Conservation (phyloP, 2,797 vertebrate genomes). For the Microctenopoma steveboyesi region DNA sequence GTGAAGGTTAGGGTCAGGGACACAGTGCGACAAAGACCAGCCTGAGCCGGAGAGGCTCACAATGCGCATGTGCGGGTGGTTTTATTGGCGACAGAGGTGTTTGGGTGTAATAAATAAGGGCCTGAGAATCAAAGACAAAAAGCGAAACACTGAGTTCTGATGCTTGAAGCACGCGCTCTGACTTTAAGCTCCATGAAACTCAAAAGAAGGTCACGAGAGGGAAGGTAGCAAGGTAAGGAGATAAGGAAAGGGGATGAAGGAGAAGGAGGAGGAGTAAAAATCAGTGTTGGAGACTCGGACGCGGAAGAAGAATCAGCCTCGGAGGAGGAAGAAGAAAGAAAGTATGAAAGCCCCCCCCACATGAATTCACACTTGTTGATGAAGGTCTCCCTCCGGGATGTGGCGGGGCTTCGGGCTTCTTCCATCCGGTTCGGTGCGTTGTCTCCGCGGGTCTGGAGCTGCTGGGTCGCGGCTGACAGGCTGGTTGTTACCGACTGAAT, state of each 20-base stretch:
- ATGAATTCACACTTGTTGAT: conserved; percentile 62
- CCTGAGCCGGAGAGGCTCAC: too few relatives aligned
- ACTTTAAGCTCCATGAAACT: neutral
- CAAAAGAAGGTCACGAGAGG: neutral
- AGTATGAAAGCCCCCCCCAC: conserved; percentile 6
- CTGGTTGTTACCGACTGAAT: conserved; percentile 2
- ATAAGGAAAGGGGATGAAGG: neutral
- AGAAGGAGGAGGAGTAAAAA: conserved; percentile 61
- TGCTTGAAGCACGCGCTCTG: too few relatives aligned
- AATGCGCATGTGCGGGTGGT: too few relatives aligned
- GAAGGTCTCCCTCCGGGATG: neutral
- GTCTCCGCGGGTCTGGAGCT: neutral
- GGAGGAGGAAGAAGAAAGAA: conserved; percentile 36
- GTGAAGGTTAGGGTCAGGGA: too few relatives aligned
- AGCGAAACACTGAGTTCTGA: too few relatives aligned
- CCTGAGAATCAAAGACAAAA: too few relatives aligned
- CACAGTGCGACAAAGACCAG: too few relatives aligned
- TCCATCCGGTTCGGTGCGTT: neutral
- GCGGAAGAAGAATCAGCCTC: conserved; percentile 53
- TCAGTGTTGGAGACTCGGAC: conserved; percentile 58
- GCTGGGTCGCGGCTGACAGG: conserved; percentile 13
- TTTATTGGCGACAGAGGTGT: too few relatives aligned
- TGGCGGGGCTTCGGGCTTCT: neutral
- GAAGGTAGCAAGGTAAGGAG: neutral
- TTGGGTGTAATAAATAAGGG: too few relatives aligned